These are phyloP conservation scores for Protophormia terraenovae DNA, from an alignment of 2,888 invertebrate genomes.

Conservation along the genomic window DNA sequence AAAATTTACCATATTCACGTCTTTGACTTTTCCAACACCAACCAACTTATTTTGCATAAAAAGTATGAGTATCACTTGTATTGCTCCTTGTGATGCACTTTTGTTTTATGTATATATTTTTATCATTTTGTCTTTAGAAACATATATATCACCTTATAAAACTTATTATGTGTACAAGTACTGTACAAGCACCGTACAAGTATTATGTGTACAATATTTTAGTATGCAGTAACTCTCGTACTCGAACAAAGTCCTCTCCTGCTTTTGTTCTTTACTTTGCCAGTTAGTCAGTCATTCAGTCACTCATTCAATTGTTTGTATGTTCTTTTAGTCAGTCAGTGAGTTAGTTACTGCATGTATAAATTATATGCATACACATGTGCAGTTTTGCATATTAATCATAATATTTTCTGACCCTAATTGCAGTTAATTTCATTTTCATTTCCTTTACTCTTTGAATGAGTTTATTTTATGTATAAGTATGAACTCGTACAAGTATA, in stretches of 20 bases:
- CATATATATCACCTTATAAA: conserved; percentile 1
- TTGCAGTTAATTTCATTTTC: conserved; percentile 68
- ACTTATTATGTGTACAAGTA: conserved; percentile 4
- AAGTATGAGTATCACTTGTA: conserved; percentile 8
- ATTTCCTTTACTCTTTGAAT: conserved; percentile 31
- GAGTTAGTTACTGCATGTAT: conserved; percentile 42
- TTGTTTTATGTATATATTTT: conserved; percentile 37
- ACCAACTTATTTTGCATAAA: not conserved
- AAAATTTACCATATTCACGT: no score
- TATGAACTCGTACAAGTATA: conserved; percentile 31
- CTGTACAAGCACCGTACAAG: not conserved
- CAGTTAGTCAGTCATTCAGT: not conserved
- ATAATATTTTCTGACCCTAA: conserved; percentile 68
- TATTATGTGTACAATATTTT: not conserved
- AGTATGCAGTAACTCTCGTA: conserved; percentile 27
- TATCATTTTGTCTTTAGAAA: conserved; percentile 21
- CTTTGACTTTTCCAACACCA: not conserved
- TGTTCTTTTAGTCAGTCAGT: not conserved
- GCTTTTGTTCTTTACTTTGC: not conserved
- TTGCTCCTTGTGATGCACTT: conserved; percentile 44
- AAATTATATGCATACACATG: conserved; percentile 66
- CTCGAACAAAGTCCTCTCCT: conserved; percentile 35
- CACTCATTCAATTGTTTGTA: no score
- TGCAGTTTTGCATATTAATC: conserved; percentile 70
- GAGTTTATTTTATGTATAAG: conserved; percentile 1